Conservation (phyloP, 2,888 invertebrate genomes). For the Chrysopilus asiliformis region DNA sequence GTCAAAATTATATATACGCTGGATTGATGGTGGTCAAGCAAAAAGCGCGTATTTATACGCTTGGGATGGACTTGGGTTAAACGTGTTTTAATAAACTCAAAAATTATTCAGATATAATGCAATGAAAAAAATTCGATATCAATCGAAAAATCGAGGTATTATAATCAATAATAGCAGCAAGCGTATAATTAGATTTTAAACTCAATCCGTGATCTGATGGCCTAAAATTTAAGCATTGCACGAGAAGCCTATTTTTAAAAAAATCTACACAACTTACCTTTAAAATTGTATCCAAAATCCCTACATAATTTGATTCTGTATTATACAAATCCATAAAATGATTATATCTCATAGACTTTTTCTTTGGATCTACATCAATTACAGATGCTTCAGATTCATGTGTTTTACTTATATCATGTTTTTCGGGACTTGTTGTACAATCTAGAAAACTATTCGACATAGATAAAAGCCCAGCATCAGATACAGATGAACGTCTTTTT, state of each 20-base stretch:
- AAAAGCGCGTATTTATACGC: too few species aligned
- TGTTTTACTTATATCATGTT: slow-evolving; percentile 33
- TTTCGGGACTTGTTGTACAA: slow-evolving; percentile 72
- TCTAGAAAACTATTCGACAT: slow-evolving; percentile 82
- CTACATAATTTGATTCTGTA: slow-evolving; percentile 96
- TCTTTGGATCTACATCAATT: slow-evolving; percentile 29
- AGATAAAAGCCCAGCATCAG: slow-evolving; percentile 71
- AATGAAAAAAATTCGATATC: too few species aligned
- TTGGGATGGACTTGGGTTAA: too few species aligned
- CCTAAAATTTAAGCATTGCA: too few species aligned
- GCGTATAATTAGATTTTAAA: too few species aligned
- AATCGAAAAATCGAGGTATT: too few species aligned
- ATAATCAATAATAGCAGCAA: too few species aligned
- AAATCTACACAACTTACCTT: slow-evolving; percentile 58
- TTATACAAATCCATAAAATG: slow-evolving; percentile 72
- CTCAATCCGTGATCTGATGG: background rate
- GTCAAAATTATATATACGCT: slow-evolving; percentile 1
- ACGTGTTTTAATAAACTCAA: too few species aligned
- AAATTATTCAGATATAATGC: too few species aligned
- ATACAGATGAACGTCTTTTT: slow-evolving; percentile 75
- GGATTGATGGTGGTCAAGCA: too few species aligned
- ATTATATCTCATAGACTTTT: slow-evolving; percentile 36
- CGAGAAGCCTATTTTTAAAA: too few species aligned
- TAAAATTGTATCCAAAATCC: slow-evolving; percentile 84
- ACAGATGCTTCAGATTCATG: slow-evolving; percentile 23